Evolutionary conservation across 2,888 invertebrate species (phyloP), one percentile per base, ranked within the genome.

Genomic region (Margaritifera margaritifera): DNA sequence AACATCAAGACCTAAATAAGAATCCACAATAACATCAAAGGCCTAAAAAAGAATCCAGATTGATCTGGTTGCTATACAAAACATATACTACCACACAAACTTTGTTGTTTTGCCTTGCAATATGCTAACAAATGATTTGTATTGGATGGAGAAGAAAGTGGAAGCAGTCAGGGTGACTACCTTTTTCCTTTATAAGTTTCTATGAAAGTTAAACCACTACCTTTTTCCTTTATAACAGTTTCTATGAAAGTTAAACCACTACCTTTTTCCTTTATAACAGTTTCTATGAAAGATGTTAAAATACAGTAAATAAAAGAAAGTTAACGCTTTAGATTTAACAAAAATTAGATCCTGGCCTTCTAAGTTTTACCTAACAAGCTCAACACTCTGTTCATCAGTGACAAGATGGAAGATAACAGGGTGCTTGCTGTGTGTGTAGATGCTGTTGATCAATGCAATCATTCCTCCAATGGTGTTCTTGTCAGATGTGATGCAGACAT

Each of bases 401-500:
- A 88, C 77, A 3, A 89, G 78, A 69, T 88, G 87, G 71, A 86
- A 90, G 71, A 82, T 80, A 60, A 89, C 84, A 6, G 76, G 73
- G 19, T 82, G 78, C 59, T 80, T 81, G 19, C 86, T 84, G 76
- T 89, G 84, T 60, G 77, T 75, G 56, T 85, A 72, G 31, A 89
- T 84, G 71, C 89, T 89, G 81, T 90, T 89, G 22, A 89, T 84
- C 1, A 87, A 78, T 6, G 88, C 84, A 4, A 90, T 78, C 80
- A 87, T 84, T 11, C 89, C 90, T 62, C 87, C 85, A 11, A 89
- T 58, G 0, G 85, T 85, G 53, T 83, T 80, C 55, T 83, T 74
- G 62, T 87, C 87, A 1, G 88, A 84, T 8, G 84, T 79, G 2
- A 86, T 82, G 67, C 83, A 82, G 8, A 86, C 83, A 75, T 86